Base-by-base conservation (phyloP, 2,888 invertebrate genomes). In the Blera fallax region DNA sequence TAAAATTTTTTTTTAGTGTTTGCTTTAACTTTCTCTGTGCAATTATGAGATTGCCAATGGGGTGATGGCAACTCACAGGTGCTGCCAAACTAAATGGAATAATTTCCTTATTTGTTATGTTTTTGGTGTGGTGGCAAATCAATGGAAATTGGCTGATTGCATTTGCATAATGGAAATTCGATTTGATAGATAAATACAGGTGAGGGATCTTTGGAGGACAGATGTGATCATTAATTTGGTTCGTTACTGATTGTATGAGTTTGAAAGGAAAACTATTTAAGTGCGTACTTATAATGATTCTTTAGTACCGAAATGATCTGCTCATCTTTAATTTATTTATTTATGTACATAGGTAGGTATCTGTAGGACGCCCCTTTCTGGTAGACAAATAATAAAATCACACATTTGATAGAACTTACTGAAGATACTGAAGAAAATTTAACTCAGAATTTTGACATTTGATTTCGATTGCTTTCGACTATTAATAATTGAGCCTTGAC, bases 1-100 rank as follows among this genome's bases (percentile, higher is more conserved):
- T 48, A 29, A 32, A 7, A 14, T 27, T 45, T 45, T 24, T 10
- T 24, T 18, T 65, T 34, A 11, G 18, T 34, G 11, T 32, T 60
- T 40, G 54, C 8, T n/a, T 34, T 45, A 34, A 45, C 14, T 18
- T 62, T 62, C 40, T 52, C 27, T 76, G 74, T 76, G 60, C 76
- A 77, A 67, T 67, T 67, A 67, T 77, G 58, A 58, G 64, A 64
- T 76, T 65, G 58, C 40, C 50, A 77, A 40, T 29, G 58, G 58
- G 16, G 29, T 48, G 37, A 34, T 32, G 21, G 34, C 21, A 70
- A 10, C 58, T 10, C 24, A 48, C 48, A 56, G 56, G 74, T 27
- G 45, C 65, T 37, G 65, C 48, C 32, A 65, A 67, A 50, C 56
- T 74, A 27, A 74, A 56, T 74, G 74, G 64, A 56, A 54, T 74